Conservation (phyloP, 2,797 vertebrate genomes). For the Oreochromis mossambicus region DNA sequence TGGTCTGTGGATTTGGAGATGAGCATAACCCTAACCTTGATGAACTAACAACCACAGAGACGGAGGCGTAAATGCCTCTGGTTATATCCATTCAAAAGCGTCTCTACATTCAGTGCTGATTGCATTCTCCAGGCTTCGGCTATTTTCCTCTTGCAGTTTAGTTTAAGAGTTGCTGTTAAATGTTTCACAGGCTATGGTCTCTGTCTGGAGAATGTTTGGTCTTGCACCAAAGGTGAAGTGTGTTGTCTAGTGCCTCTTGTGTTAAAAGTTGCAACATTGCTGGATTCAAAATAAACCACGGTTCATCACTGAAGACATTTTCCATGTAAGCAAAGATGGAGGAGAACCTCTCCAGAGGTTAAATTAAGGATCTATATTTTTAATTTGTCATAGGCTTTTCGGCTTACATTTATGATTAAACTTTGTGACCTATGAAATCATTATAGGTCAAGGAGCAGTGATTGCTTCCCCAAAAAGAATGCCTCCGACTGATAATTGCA, state of each 20-base stretch:
- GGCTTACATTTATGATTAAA: not conserved
- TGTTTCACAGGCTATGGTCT: not conserved
- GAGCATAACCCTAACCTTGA: not conserved
- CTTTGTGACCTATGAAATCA: not conserved
- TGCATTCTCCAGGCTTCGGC: not conserved
- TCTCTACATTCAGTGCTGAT: constrained; percentile 23
- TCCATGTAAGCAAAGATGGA: not conserved
- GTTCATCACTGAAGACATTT: not conserved
- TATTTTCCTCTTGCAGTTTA: not conserved
- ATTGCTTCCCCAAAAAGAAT: not conserved
- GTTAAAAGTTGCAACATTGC: not conserved
- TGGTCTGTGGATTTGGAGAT: not conserved
- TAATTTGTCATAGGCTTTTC: not conserved
- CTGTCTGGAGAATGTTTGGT: not conserved
- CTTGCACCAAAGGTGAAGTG: constrained; percentile 2
- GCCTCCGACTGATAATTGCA: not conserved
- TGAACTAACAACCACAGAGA: not conserved
- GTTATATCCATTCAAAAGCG: not conserved
- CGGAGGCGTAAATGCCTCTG: not conserved
- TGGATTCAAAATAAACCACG: not conserved
- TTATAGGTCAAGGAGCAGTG: not conserved
- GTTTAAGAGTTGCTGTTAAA: not conserved
- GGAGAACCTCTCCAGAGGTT: not conserved
- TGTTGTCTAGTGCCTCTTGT: constrained; percentile 5
- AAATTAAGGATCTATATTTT: not conserved